These are phyloP conservation scores for Oryzias sinensis DNA, from an alignment of 2,797 vertebrate species.

Conservation along the genomic window DNA sequence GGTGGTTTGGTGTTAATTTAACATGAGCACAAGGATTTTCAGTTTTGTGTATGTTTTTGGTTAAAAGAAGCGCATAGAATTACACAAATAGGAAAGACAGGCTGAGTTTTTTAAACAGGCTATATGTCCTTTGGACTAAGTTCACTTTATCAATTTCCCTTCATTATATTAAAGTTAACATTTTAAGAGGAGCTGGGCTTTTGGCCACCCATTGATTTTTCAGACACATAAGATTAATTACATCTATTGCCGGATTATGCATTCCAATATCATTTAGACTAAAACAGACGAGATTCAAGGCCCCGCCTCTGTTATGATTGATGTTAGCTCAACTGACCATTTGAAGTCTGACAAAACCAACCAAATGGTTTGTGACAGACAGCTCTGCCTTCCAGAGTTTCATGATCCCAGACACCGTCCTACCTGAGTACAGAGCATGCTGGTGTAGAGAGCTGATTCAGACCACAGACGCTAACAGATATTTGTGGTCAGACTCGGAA, in stretches of 20 bases:
- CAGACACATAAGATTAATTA: too few species aligned
- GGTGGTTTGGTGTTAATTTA: too few species aligned
- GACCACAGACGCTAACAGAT: constrained; percentile 4
- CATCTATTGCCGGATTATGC: too few species aligned
- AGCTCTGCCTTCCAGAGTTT: too few species aligned
- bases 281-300: too few species aligned
- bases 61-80: not conserved
- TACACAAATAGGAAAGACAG: not conserved
- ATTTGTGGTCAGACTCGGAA: constrained; percentile 4
- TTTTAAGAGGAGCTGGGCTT: not conserved
- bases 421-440: constrained; percentile 7
- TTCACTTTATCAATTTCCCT: not conserved
- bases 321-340: too few species aligned
- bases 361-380: too few species aligned
- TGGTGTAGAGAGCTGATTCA: constrained; percentile 13
- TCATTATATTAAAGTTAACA: not conserved
- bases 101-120: not conserved
- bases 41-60: too few species aligned
- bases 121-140: not conserved
- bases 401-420: not conserved
- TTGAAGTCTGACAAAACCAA: too few species aligned
- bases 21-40: too few species aligned
- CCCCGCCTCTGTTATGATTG: too few species aligned
- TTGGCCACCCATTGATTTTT: not conserved
- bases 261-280: too few species aligned